phyloP scores from a whole-genome alignment of 2,113 vertebrate species.

The Aix galericulata region DNA sequence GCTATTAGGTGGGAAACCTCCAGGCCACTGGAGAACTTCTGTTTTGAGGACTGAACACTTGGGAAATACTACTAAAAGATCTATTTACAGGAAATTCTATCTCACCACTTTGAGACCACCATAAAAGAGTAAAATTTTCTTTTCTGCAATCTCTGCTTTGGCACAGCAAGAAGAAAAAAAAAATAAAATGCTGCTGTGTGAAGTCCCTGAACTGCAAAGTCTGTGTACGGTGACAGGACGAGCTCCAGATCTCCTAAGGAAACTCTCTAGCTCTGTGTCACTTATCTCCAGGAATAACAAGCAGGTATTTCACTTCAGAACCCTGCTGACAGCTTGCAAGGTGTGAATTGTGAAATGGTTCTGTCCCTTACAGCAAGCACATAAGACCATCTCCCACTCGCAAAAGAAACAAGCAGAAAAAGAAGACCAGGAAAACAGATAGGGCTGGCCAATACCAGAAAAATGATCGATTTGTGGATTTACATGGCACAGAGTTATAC shows the following conservation, averaged over 20 bases:
- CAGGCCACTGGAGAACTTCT: background rate
- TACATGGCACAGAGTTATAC: background rate
- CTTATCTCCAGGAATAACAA: constrained; percentile 14
- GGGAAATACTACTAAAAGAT: background rate
- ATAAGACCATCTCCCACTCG: background rate
- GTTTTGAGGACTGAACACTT: background rate
- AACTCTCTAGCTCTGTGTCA: background rate
- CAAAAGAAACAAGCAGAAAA: background rate
- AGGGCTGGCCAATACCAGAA: background rate
- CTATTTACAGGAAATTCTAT: background rate
- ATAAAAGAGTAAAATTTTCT: background rate
- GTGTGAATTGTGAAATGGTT: background rate
- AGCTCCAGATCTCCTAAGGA: background rate
- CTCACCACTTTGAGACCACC: background rate
- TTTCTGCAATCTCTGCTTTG: background rate
- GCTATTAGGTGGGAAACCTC: background rate
- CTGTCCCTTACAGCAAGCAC: background rate
- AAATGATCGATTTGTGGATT: background rate
- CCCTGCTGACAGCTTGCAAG: background rate
- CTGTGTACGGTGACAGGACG: background rate
- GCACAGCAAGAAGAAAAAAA: background rate
- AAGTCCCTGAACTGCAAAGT: background rate
- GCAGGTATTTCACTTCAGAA: constrained; percentile 16
- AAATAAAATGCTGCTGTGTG: background rate
- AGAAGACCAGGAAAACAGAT: background rate